phyloP scores from a whole-genome alignment of 1,140 invertebrate genomes.

The Zelostemma sp. region DNA sequence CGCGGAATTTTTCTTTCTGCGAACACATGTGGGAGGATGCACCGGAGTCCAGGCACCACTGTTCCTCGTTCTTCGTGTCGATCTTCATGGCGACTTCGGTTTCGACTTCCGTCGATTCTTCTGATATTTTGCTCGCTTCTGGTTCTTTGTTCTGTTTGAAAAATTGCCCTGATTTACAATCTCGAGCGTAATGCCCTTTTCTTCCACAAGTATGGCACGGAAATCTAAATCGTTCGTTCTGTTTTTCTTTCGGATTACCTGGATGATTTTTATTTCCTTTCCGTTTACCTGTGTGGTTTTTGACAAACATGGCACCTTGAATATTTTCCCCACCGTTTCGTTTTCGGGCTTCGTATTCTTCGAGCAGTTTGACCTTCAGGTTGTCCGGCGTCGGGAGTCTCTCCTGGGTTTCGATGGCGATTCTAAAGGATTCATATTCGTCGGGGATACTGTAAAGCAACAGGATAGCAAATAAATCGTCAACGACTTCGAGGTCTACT shows the following conservation, averaged over 20 bases:
- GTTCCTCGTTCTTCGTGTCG: neutral
- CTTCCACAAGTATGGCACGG: neutral
- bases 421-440: slow-evolving; percentile 12
- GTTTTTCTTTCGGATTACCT: slow-evolving; percentile 4
- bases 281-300: neutral
- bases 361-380: slow-evolving; percentile 20
- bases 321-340: slow-evolving; percentile 18
- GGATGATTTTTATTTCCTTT: neutral
- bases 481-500: slow-evolving; percentile 40
- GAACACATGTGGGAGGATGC: slow-evolving; percentile 18
- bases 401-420: slow-evolving; percentile 26
- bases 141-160: neutral
- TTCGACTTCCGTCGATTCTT: neutral
- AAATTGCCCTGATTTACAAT: neutral
- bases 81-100: neutral
- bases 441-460: slow-evolving; percentile 34
- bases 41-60: slow-evolving; percentile 20
- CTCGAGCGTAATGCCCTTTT: neutral
- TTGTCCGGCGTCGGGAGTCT: slow-evolving; percentile 6
- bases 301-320: slow-evolving; percentile 2
- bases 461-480: slow-evolving; percentile 50
- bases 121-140: slow-evolving; percentile 1
- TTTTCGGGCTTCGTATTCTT: slow-evolving; percentile 13
- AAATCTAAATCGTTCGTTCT: neutral
- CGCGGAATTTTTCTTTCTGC: slow-evolving; percentile 1